Evolutionary conservation across 2,113 vertebrate genomes (phyloP), one percentile per base, ranked within the genome.

Genomic region (Silurus asotus): DNA sequence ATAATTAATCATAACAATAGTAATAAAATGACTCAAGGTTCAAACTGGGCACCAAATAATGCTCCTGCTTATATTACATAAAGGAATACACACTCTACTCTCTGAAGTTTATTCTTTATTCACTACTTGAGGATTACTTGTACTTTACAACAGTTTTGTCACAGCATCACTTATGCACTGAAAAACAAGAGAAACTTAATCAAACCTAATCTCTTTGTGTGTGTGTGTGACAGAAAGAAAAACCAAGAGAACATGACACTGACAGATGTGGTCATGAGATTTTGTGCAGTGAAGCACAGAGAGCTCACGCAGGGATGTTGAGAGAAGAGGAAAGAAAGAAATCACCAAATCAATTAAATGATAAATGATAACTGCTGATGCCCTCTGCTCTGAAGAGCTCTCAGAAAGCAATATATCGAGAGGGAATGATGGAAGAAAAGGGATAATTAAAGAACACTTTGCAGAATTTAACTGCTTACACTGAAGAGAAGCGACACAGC

Each of bases 281-380:
- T 37, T 82, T 81, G 84, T 65, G 86, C 83, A 85, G 58, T 83
- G 80, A 83, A 80, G 86, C 83, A 59, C 48, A 69, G 64, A 83
- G 59, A 37, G 51, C 72, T 83, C 28, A 49, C 75, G 81, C 53
- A 83, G 83, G 83, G 58, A 56, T 82, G 72, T 19, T 69, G 64
- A 85, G 79, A 86, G 61, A 84, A 58, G 65, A 83, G 65, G 75
- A 82, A 67, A 85, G 51, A 55, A 82, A 83, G 82, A 55, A 83
- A 77, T 72, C 28, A 86, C 49, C 10, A 55, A 77, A 45, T 89
- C 86, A 88, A 77, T 88, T 89, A 88, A 88, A 89, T 88, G 88
- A 87, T 87, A 88, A 89, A 87, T 89, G 88, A 86, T 83, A 88
- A 89, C 88, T 79, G 83, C 84, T 86, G 84, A 76, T 76, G 59